phyloP scores from a whole-genome alignment of 2,888 invertebrate genomes.

The Himalopsyche kuldschensis region DNA sequence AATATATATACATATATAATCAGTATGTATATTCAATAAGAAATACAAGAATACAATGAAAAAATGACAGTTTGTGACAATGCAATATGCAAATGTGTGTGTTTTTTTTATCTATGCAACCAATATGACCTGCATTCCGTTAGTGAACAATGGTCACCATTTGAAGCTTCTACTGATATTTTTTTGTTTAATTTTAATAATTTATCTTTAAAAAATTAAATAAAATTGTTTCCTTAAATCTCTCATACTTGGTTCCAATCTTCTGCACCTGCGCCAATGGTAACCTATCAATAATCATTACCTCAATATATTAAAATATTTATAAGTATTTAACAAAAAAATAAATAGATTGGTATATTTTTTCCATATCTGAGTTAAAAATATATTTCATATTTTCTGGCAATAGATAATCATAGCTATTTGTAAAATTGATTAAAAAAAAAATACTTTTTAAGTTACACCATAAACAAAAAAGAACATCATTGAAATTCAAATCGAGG shows the following conservation, averaged over 20 bases:
- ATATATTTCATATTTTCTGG: background rate
- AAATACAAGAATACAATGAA: background rate
- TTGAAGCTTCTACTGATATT: background rate
- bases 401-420: background rate
- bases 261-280: background rate
- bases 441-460: background rate
- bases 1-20: background rate
- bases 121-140: background rate
- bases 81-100: constrained; percentile 21
- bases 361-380: background rate
- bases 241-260: background rate
- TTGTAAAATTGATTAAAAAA: background rate
- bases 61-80: constrained; percentile 28
- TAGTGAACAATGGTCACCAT: background rate
- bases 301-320: background rate
- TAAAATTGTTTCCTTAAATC: background rate
- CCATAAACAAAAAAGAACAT: no score
- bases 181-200: background rate
- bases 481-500: no score
- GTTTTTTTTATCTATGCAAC: constrained; percentile 16
- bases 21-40: constrained; percentile 4
- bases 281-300: background rate
- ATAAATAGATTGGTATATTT: background rate
- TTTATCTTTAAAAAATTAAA: background rate
- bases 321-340: background rate